Percentiles rank a stretch among this genome's conserved stretches.
phyloP scores from a whole-genome alignment of 2,888 invertebrate species.

The Rosalia funebris region DNA sequence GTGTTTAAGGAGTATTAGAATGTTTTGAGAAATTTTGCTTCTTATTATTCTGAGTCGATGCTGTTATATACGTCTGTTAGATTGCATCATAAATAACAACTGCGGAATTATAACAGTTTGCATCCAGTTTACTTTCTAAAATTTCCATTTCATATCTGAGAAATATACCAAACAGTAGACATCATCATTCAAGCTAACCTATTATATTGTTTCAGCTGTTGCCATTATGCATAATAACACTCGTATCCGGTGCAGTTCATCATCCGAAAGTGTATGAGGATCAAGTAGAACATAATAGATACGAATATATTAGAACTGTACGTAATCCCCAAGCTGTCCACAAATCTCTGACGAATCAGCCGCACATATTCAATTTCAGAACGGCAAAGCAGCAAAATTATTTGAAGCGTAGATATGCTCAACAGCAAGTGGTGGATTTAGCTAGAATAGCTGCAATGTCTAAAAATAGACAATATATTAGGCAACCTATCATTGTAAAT shows the following conservation, averaged over 20 bases:
- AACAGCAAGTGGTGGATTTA: constrained; percentile 56
- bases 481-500: neutral
- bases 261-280: constrained; percentile 50
- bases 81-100: too few species aligned
- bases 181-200: constrained; percentile 6
- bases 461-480: neutral
- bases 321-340: constrained; percentile 25
- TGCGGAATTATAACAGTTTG: too few species aligned
- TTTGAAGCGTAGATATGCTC: constrained; percentile 52
- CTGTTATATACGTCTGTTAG: too few species aligned
- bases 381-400: constrained; percentile 54
- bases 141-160: neutral
- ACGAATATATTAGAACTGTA: constrained; percentile 33
- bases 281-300: constrained; percentile 36
- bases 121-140: neutral
- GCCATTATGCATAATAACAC: constrained; percentile 8
- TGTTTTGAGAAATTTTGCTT: too few species aligned
- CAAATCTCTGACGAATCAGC: constrained; percentile 21
- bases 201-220: constrained; percentile 18
- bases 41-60: too few species aligned
- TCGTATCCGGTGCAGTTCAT: constrained; percentile 21
- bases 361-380: constrained; percentile 51
- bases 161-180: neutral
- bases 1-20: too few species aligned
- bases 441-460: constrained; percentile 29